These are phyloP conservation scores for Pelecanoides urinatrix DNA, from an alignment of 2,113 vertebrate species.

Conservation along the genomic window DNA sequence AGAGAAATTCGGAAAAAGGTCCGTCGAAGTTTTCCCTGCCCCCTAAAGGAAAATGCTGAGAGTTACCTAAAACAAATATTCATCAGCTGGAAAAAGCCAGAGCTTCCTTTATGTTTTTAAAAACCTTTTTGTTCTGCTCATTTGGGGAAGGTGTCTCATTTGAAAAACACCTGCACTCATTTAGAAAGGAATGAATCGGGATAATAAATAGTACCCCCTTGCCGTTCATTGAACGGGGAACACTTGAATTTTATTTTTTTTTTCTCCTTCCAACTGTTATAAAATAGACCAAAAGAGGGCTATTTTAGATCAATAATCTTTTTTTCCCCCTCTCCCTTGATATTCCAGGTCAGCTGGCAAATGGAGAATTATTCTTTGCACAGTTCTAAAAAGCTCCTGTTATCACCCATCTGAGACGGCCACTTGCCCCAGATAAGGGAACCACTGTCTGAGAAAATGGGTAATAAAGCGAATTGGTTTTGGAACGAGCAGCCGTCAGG, in stretches of 20 bases:
- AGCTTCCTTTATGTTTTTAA: neutral
- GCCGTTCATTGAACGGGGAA: slow-evolving; percentile 21
- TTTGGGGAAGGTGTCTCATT: slow-evolving; percentile 15
- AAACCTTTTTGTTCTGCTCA: slow-evolving; percentile 1
- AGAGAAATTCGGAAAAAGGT: neutral
- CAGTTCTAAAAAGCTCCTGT: neutral
- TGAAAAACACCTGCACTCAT: slow-evolving; percentile 46
- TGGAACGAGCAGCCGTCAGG: neutral
- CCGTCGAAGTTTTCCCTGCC: neutral
- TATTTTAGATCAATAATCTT: slow-evolving; percentile 57
- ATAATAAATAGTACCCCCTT: slow-evolving; percentile 35
- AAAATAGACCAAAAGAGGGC: slow-evolving; percentile 51
- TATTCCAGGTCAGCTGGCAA: slow-evolving; percentile 58
- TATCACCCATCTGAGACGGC: slow-evolving; percentile 37
- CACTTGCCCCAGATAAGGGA: slow-evolving; percentile 47
- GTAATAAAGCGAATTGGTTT: slow-evolving; percentile 44
- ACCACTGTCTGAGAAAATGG: neutral
- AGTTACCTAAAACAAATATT: neutral
- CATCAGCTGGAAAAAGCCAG: neutral
- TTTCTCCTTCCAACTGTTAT: slow-evolving; percentile 2
- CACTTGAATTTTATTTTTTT: neutral
- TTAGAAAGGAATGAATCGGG: neutral
- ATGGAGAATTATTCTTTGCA: slow-evolving; percentile 38
- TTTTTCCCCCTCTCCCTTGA: neutral
- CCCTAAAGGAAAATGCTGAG: neutral